A percentile compares a stretch with the other conserved stretches of the same genome.
Conservation (phyloP, 2,888 invertebrate species). For the Acanthoscelides obtectus region DNA sequence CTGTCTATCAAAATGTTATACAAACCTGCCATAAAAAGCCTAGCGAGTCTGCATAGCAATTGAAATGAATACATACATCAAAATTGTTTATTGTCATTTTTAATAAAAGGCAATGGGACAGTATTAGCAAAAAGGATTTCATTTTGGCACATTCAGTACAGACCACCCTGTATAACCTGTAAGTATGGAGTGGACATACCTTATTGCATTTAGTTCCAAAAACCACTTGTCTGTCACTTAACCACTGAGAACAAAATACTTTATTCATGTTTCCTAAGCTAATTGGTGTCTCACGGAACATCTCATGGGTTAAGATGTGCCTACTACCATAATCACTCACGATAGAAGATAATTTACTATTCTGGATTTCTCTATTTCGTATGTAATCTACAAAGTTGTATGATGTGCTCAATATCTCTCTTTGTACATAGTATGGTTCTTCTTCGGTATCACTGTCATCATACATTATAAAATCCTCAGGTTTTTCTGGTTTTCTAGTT, state of each 20-base stretch:
- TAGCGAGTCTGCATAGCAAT: no score
- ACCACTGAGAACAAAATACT: conserved; percentile 94
- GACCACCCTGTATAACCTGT: background rate
- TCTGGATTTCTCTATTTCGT: conserved; percentile 68
- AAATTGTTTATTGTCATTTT: no score
- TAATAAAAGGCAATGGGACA: no score
- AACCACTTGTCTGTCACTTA: conserved; percentile 90
- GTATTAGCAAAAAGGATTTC: no score
- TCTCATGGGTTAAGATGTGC: conserved; percentile 84
- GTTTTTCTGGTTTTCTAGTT: conserved; percentile 78
- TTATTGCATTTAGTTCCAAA: conserved; percentile 98
- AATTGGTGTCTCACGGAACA: conserved; percentile 81
- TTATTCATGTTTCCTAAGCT: conserved; percentile 84
- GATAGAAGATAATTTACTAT: conserved; percentile 66
- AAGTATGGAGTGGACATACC: conserved; percentile 48
- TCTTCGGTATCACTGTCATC: conserved; percentile 86
- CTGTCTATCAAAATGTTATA: no score
- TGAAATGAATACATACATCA: no score
- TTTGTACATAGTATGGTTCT: conserved; percentile 68
- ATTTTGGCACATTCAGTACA: no score
- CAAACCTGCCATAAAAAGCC: no score
- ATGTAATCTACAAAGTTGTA: conserved; percentile 85
- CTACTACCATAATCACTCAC: conserved; percentile 78
- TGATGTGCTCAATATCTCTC: conserved; percentile 70
- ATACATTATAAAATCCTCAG: conserved; percentile 86